Evolutionary conservation across 1,140 invertebrate genomes (phyloP).

Genomic region (Wiebesia pumilae): DNA sequence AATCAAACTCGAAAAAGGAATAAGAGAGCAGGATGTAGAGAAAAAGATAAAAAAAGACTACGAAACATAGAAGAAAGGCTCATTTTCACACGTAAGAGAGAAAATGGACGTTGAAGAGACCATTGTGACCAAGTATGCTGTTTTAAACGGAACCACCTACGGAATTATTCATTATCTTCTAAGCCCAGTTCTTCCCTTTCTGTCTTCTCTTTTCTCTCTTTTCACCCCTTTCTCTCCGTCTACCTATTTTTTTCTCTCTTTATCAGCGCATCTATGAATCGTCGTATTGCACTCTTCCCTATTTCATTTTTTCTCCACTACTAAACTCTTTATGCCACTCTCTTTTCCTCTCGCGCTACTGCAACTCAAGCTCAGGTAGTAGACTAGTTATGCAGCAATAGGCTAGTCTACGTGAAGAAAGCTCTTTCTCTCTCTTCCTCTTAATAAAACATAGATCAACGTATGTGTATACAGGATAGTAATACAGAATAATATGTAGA

Average conservation of each 20-base stretch:
- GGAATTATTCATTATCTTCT: conserved; percentile 71
- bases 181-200: conserved; percentile 52
- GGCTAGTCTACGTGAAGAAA: no score
- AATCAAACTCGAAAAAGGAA: conserved; percentile 2
- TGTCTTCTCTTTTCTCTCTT: conserved; percentile 54
- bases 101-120: conserved; percentile 51
- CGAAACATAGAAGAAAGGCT: conserved; percentile 11
- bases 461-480: not conserved
- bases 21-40: not conserved
- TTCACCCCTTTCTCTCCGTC: conserved; percentile 46
- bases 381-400: no score
- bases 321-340: conserved; percentile 60
- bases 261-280: conserved; percentile 33
- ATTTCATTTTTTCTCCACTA: conserved; percentile 36
- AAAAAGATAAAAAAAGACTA: not conserved
- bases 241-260: conserved; percentile 37
- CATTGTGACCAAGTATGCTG: conserved; percentile 57
- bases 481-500: not conserved
- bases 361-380: not conserved
- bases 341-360: conserved; percentile 57
- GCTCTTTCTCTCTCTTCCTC: no score
- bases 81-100: conserved; percentile 30
- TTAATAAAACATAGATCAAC: no score
- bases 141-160: conserved; percentile 67
- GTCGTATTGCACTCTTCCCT: conserved; percentile 16